Base-by-base conservation (phyloP, 53 echinoderm and acorn worm genomes). In the Echinometra lucunter region DNA sequence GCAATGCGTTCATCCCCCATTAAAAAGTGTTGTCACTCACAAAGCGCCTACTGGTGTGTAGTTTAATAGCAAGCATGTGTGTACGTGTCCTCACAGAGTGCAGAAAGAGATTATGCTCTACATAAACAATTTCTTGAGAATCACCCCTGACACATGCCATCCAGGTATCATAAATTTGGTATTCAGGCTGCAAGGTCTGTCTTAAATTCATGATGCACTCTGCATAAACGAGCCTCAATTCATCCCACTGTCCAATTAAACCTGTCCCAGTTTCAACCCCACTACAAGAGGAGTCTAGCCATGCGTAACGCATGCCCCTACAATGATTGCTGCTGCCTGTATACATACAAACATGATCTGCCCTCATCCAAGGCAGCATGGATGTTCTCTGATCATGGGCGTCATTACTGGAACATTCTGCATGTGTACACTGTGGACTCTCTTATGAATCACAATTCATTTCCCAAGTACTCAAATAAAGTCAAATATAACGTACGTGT, bases 211-310 rank as follows among this genome's bases (percentile, higher is more conserved):
- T 85, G 85, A 85, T 85, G 49, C 28, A 28, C 10, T 49, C 28
- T 47, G 85, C 53, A 85, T 27, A 85, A 85, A 85, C 49, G 85
- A 85, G 85, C 85, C 49, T 85, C 85, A 44, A 49, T 85, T 85
- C 85, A 85, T 85, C 53, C 49, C 47, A 49, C 85, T 47, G 45
- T 85, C 49, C 85, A 85, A 85, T 85, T 85, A 85, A 85, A 85
- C 85, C 85, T 85, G n/a, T 85, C 85, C 85, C 85, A 85, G 85
- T 85, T 85, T 47, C 28, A 85, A n/a, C n/a, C 85, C 85, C 85
- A 49, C 85, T 47, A 82, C 1, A 47, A 27, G 85, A 49, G 2
- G 45, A 27, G 85, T 47, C 49, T 49, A 85, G 85, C 49, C 85
- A 49, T 85, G 85, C 49, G 30, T 47, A 49, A 47, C 85, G 49